Evolutionary conservation across 2,113 vertebrate species (phyloP).

Genomic region (Triplophysa tibetana): DNA sequence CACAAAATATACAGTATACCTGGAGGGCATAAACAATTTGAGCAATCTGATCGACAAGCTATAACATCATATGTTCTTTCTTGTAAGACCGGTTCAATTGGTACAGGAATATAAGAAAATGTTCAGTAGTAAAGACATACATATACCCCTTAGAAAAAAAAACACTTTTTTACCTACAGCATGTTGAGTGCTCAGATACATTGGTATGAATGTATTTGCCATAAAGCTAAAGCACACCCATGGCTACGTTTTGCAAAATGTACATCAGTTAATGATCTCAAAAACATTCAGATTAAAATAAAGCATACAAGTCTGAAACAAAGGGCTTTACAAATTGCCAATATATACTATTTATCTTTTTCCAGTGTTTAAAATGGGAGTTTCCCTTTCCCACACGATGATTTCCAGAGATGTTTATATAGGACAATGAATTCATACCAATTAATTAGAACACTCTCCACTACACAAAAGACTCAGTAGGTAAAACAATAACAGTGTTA

Average conservation of each 20-base stretch:
- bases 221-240: slow-evolving; percentile 54
- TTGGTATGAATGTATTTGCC: slow-evolving; percentile 54
- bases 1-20: slow-evolving; percentile 79
- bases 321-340: slow-evolving; percentile 1
- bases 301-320: neutral
- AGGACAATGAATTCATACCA: slow-evolving; percentile 28
- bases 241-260: slow-evolving; percentile 49
- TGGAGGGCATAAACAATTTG: slow-evolving; percentile 63
- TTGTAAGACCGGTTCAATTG: slow-evolving; percentile 58
- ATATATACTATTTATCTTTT: neutral
- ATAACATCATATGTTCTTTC: slow-evolving; percentile 54
- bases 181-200: slow-evolving; percentile 35
- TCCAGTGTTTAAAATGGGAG: slow-evolving; percentile 24
- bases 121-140: slow-evolving; percentile 75
- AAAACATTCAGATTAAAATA: slow-evolving; percentile 3
- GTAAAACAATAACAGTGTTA: neutral
- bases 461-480: slow-evolving; percentile 52
- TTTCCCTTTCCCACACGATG: neutral
- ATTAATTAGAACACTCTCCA: slow-evolving; percentile 50
- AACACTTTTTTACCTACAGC: slow-evolving; percentile 54
- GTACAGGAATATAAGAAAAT: slow-evolving; percentile 53
- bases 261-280: slow-evolving; percentile 51
- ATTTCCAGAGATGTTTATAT: neutral
- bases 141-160: slow-evolving; percentile 55
- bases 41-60: slow-evolving; percentile 54